Base-by-base conservation (phyloP, 2,888 invertebrate species). In the Epirrhoe tristata region DNA sequence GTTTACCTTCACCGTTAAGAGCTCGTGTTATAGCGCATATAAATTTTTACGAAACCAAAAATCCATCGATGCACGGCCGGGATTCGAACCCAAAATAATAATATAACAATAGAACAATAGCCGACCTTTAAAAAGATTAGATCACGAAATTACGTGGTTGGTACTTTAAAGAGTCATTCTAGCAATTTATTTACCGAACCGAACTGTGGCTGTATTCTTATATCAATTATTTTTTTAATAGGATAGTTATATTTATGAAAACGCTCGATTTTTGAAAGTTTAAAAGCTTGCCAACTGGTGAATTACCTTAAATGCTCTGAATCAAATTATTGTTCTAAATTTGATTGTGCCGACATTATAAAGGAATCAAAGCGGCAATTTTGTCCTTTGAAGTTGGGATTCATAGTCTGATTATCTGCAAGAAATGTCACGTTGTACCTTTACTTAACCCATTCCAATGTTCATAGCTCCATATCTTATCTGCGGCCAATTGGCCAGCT, bases 381-480 rank as follows among this genome's bases (percentile, higher is more conserved):
- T 24, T 24, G 24, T 24, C 24, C 3, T 24, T 24, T 24, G 24
- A 24, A 2, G 24, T 24, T 2, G 24, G 24, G 24, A n/a, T n/a
- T n/a, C n/a, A n/a, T n/a, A n/a, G 24, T 24, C 24, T 24, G 24
- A 43, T 43, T 12, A 12, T 43, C 39, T 8, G 8, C 36, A 43
- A 43, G 12, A 43, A 5, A 12, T 43, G 24, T 14, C n/a, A n/a
- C n/a, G n/a, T 48, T 12, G 1, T 6, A 48, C 48, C 48, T 16
- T n/a, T n/a, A n/a, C n/a, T n/a, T 58, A 50, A 50, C 43, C 62
- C 50, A 66, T 58, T 54, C 53, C 53, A 36, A 53, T 43, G 12
- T 10, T 12, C 12, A 43, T 43, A 12, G 8, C 39, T 43, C 31
- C 46, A 50, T 74, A 77, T 75, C 78, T 81, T 78, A 81, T 75